Base-by-base conservation (phyloP, 2,888 invertebrate species). In the Andrena trimmerana region DNA sequence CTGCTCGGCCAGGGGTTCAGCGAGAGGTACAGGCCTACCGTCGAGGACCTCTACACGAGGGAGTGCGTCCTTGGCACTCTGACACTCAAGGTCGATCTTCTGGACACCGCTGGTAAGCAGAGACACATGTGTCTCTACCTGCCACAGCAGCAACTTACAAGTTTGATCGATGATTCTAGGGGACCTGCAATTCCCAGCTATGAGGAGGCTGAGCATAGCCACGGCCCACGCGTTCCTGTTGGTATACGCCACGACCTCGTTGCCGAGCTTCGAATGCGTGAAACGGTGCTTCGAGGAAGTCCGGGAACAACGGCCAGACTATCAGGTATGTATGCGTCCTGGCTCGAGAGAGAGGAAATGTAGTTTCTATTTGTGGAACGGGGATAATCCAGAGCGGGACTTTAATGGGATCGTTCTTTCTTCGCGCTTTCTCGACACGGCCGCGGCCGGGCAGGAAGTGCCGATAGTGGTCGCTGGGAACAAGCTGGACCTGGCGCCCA, bases 391-490 rank as follows among this genome's bases (percentile, higher is more conserved):
- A 42, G 42, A 42, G 42, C 42, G 13, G 42, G 42, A 20, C 42
- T 42, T 42, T 42, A 42, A 42, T 1, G 42, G 42, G 42, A 42
- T 42, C 42, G 42, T 42, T 42, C 42, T 42, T 42, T 57, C 24
- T 24, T 57, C 57, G 24, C 10, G 24, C 10, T 24, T 27, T 27
- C 24, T 57, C 24, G 27, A 57, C 24, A 16, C 42, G 42, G 13
- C 13, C 42, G 13, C 13, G 13, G 42, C 42, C 42, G 42, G 4
- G 42, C 42, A 97, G 95, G 97, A 97, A 89, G 96, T 98, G 79
- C 98, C 98, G 50, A 97, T 97, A 90, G 97, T 98, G 42, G 96
- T 98, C 74, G 97, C 97, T 16, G 98, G 98, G 73, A 98, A 98
- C 94, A 98, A 98, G 95, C 95, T 96, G 83, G 98, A 98, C 94